phyloP scores from a whole-genome alignment of 1,140 invertebrate genomes.

The Zaprionus lachaisei region DNA sequence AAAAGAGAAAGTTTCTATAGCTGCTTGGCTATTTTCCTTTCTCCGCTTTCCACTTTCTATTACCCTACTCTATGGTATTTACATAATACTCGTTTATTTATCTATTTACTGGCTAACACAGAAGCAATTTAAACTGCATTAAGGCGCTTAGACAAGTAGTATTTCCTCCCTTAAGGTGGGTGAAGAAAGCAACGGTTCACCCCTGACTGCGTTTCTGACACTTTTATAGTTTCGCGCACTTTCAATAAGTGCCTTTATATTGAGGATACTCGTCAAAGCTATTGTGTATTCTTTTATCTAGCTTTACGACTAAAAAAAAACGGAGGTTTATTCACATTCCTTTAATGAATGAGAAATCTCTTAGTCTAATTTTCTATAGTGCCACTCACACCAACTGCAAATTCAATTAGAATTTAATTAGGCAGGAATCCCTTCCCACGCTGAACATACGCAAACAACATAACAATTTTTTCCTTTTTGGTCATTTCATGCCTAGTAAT shows the following conservation, averaged over 20 bases:
- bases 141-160: conserved; percentile 50
- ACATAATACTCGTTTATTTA: conserved; percentile 41
- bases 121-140: conserved; percentile 40
- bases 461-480: conserved; percentile 46
- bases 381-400: not conserved
- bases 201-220: conserved; percentile 62
- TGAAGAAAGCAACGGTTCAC: conserved; percentile 39
- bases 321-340: not conserved
- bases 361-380: not conserved
- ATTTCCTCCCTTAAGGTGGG: not conserved
- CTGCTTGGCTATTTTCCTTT: not conserved
- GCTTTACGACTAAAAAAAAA: not conserved
- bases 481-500: conserved; percentile 78
- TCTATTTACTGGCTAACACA: conserved; percentile 55
- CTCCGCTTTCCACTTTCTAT: not conserved
- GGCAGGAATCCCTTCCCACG: not conserved
- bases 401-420: not conserved
- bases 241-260: conserved; percentile 64
- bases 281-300: not conserved
- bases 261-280: not conserved
- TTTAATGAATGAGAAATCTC: not conserved
- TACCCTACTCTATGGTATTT: conserved; percentile 19
- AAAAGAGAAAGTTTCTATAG: conserved; percentile 59
- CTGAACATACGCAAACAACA: conserved; percentile 18
- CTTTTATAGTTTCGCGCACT: conserved; percentile 77